These are phyloP conservation scores for Eudyptes chrysolophus DNA, from an alignment of 2,113 vertebrate genomes.

Conservation along the genomic window DNA sequence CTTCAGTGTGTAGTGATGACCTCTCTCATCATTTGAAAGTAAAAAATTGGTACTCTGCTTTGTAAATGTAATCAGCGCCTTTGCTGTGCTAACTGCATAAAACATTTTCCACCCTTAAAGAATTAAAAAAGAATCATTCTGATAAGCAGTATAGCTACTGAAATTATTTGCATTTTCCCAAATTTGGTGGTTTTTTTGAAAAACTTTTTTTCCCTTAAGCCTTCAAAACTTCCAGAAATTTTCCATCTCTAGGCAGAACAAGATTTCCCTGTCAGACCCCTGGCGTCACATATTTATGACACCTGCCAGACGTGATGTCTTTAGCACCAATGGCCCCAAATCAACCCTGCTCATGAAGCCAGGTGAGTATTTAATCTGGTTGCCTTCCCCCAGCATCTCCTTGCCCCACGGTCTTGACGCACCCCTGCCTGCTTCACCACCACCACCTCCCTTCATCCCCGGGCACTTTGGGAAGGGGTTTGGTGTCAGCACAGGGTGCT, in stretches of 20 bases:
- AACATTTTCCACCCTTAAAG: neutral
- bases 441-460: neutral
- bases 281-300: neutral
- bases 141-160: neutral
- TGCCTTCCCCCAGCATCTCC: neutral
- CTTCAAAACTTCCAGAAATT: neutral
- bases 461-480: neutral
- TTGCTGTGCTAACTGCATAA: neutral
- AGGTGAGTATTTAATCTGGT: neutral
- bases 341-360: neutral
- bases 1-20: neutral
- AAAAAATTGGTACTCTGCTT: neutral
- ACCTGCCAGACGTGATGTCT: neutral
- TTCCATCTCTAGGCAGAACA: neutral
- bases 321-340: neutral
- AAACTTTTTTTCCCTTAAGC: neutral
- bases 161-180: neutral
- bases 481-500: neutral
- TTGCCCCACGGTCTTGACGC: fast-evolving
- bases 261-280: neutral
- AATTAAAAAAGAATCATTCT: neutral
- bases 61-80: neutral
- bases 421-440: neutral
- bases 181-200: fast-evolving
- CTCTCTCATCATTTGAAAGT: neutral